Conservation (phyloP, 2,113 vertebrate genomes). For the Hiodon tergisus region DNA sequence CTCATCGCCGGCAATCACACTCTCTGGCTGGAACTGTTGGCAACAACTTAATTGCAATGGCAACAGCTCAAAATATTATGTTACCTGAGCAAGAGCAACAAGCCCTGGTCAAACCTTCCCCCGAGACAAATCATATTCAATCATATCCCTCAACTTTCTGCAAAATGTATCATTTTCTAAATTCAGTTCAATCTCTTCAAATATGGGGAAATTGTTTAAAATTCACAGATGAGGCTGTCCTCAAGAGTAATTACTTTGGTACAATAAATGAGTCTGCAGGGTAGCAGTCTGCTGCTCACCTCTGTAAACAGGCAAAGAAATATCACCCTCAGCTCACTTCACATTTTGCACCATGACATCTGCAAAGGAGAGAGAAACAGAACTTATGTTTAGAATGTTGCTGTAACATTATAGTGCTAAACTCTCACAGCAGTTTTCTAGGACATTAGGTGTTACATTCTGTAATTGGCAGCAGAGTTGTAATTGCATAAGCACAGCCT, state of each 20-base stretch:
- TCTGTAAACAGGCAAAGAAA: constrained; percentile 4
- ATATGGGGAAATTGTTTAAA: constrained; percentile 66
- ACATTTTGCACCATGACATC: too few species aligned
- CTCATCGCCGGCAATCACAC: too few species aligned
- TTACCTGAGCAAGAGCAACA: too few species aligned
- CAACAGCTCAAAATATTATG: too few species aligned
- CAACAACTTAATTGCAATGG: too few species aligned
- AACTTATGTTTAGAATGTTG: constrained; percentile 5
- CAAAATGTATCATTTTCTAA: constrained; percentile 65
- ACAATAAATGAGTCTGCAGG: constrained; percentile 60
- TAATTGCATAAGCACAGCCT: too few species aligned
- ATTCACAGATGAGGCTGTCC: constrained; percentile 66
- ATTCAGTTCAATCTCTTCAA: constrained; percentile 54
- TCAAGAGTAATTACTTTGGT: constrained; percentile 64
- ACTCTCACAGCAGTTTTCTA: too few species aligned
- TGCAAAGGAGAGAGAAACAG: constrained; percentile 21
- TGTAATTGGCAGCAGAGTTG: too few species aligned
- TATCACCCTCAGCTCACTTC: too few species aligned
- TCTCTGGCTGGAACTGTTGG: too few species aligned
- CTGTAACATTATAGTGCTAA: not conserved
- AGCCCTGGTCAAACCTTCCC: too few species aligned
- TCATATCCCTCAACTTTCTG: constrained; percentile 54
- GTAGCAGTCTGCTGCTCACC: constrained; percentile 42
- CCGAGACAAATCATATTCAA: constrained; percentile 47
- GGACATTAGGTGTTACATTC: too few species aligned